These are phyloP conservation scores for Anadara kagoshimensis DNA, from an alignment of 1,140 invertebrate genomes.

Conservation along the genomic window DNA sequence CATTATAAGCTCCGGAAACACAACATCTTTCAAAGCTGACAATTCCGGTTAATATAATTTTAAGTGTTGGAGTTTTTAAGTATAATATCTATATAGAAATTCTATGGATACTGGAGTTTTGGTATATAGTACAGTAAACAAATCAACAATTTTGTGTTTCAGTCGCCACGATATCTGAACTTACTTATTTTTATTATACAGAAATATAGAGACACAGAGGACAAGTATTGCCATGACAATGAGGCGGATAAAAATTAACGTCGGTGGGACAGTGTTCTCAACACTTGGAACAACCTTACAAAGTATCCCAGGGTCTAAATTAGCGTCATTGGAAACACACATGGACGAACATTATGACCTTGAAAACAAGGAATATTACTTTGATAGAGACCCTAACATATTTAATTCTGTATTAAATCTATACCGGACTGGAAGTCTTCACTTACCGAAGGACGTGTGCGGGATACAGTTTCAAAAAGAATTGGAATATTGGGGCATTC, in stretches of 20 bases:
- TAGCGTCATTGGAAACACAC: conserved; percentile 75
- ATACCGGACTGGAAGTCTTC: conserved; percentile 96
- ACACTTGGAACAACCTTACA: conserved; percentile 18
- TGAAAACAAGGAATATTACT: conserved; percentile 97
- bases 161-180: too few species aligned
- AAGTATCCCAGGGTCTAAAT: conserved; percentile 23
- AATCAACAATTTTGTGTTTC: too few species aligned
- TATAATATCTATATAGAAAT: too few species aligned
- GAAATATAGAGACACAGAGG: too few species aligned
- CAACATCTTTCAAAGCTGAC: too few species aligned
- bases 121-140: too few species aligned
- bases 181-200: too few species aligned
- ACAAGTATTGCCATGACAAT: too few species aligned
- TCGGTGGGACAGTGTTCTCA: conserved; percentile 33
- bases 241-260: conserved; percentile 22
- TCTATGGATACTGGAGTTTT: too few species aligned
- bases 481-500: conserved; percentile 96
- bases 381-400: conserved; percentile 98
- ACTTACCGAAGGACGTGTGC: conserved; percentile 98
- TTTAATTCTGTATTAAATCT: conserved; percentile 99
- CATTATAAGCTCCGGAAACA: too few species aligned
- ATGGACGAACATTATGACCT: conserved; percentile 87
- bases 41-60: too few species aligned
- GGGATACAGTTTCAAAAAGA: conserved; percentile 98
- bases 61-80: too few species aligned